Conservation (phyloP, 2,797 vertebrate genomes). For the Microcaecilia unicolor region DNA sequence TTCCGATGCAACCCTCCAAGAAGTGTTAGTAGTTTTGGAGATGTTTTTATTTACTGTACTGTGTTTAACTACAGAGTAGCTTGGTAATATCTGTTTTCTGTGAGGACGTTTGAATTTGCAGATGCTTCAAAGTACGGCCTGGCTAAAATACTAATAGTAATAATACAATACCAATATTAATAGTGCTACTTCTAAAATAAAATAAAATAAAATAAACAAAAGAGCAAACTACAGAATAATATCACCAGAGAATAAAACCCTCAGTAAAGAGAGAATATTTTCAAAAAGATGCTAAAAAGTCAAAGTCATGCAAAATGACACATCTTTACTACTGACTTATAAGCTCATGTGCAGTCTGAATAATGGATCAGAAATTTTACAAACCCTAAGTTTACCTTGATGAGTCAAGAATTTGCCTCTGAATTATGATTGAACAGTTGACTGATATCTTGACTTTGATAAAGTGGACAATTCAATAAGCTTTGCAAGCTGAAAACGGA, state of each 20-base stretch:
- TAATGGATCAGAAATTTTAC: conserved; percentile 20
- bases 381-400: conserved; percentile 7
- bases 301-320: too few species aligned
- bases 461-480: neutral
- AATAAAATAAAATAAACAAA: too few species aligned
- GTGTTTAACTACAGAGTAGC: neutral
- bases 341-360: neutral
- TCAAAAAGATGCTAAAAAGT: too few species aligned
- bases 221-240: too few species aligned
- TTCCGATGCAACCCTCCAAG: neutral
- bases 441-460: neutral
- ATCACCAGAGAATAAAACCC: too few species aligned
- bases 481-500: neutral
- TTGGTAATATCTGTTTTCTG: neutral
- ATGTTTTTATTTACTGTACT: neutral
- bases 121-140: too few species aligned
- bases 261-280: too few species aligned
- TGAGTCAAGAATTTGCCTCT: neutral
- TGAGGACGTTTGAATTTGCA: neutral
- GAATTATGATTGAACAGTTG: neutral
- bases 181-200: too few species aligned
- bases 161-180: too few species aligned
- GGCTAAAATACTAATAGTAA: neutral
- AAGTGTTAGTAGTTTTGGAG: rapidly evolving
- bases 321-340: too few species aligned